Conservation (phyloP, 2,797 vertebrate species). For the Danio albolineatus region DNA sequence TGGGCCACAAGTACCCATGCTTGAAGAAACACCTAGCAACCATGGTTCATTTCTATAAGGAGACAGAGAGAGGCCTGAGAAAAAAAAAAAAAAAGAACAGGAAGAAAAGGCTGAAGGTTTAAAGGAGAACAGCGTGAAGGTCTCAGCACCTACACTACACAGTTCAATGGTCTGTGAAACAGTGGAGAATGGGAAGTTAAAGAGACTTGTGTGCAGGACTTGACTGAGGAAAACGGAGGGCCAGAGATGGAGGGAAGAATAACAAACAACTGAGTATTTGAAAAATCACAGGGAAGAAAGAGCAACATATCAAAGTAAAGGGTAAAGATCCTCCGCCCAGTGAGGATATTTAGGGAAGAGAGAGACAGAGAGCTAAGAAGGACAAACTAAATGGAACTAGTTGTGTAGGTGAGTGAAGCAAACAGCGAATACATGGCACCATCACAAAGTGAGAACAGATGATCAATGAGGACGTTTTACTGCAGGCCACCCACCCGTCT, state of each 20-base stretch:
- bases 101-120: slow-evolving; percentile 7
- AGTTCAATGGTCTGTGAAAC: slow-evolving; percentile 70
- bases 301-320: slow-evolving; percentile 27
- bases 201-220: slow-evolving; percentile 41
- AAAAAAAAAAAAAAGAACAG: background rate
- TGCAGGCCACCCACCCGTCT: slow-evolving; percentile 25
- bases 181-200: slow-evolving; percentile 57
- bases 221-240: slow-evolving; percentile 45
- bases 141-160: slow-evolving; percentile 63
- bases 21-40: background rate
- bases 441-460: slow-evolving; percentile 65
- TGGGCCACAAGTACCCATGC: background rate
- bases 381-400: slow-evolving; percentile 63
- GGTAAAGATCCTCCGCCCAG: slow-evolving; percentile 12
- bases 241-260: slow-evolving; percentile 1
- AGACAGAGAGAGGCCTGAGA: slow-evolving; percentile 24
- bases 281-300: slow-evolving; percentile 65
- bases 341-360: slow-evolving; percentile 40
- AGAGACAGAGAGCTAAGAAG: slow-evolving; percentile 27
- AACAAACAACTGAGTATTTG: slow-evolving; percentile 77
- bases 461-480: slow-evolving; percentile 75
- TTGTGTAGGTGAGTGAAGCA: slow-evolving; percentile 72
- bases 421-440: slow-evolving; percentile 54
- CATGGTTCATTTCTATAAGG: background rate
- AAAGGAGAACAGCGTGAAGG: slow-evolving; percentile 27